Base-by-base conservation (phyloP, 1,140 invertebrate genomes). In the Diachasmimorpha longicaudata region DNA sequence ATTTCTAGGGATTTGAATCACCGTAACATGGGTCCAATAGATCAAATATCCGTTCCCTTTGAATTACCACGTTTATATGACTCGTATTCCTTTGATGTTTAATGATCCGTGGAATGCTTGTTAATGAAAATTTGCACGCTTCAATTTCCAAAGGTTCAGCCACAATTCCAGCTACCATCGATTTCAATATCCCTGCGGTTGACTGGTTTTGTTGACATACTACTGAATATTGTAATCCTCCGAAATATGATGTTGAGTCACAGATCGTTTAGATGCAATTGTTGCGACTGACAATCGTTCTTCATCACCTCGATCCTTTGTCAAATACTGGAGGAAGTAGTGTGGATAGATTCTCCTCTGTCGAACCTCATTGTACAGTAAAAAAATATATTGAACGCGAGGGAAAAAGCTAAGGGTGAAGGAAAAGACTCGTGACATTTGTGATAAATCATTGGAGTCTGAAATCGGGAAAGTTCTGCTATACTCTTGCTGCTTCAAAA, bases 41-140 rank as follows among this genome's bases (percentile, higher is more conserved):
- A 63, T 63, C 19, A 63, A 63, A 52, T 52, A 52, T 52, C 23
- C 23, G 9, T 9, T 25, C 58, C 10, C 1, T 63, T 63, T 63
- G 58, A 63, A 25, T 63, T 23, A 14, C 58, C 9, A 63, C 19
- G 23, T 23, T 63, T 19, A 8, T 25, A 63, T 63, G 14, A 31
- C 25, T 31, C 19, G 9, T n/a, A 71, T 14, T 23, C 44, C 70
- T 71, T 71, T 71, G 70, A 71, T 71, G 46, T 44, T 10, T 71
- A 71, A 52, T 71, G 70, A 71, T 52, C n/a, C 46, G 14, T n/a
- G 42, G 13, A 37, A 31, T 71, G 48, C 21, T 52, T 48, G 21
- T 31, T 71, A 71, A 71, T 71, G 70, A 52, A 71, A 71, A 63
- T 71, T 71, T 48, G 23, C 70, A 71, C 70, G 70, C 44, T 55